Evolutionary conservation across 2,113 vertebrate genomes (phyloP).

Genomic region (Elaphurus davidianus): DNA sequence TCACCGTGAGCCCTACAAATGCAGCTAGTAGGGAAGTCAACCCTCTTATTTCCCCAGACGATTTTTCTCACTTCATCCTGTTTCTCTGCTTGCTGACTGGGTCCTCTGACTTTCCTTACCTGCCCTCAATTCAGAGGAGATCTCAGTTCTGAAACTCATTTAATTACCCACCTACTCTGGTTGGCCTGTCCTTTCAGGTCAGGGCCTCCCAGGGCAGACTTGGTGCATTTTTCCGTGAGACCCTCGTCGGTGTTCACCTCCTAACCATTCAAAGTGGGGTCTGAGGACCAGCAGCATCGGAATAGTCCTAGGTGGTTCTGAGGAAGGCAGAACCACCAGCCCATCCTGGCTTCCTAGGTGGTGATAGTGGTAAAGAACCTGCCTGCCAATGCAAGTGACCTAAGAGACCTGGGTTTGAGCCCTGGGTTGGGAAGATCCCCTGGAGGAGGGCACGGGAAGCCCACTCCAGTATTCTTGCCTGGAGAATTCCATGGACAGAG

Average conservation of each 20-base stretch:
- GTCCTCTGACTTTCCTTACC: neutral
- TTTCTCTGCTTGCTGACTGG: neutral
- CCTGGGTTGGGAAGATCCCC: neutral
- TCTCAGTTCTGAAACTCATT: neutral
- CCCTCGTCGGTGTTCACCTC: neutral
- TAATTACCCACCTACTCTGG: neutral
- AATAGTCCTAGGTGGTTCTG: neutral
- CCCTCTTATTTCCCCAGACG: neutral
- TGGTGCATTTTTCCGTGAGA: neutral
- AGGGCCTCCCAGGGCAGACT: neutral
- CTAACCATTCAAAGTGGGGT: neutral
- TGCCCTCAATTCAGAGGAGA: neutral
- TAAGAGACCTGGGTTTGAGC: neutral
- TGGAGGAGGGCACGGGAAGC: accelerated
- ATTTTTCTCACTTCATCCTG: neutral
- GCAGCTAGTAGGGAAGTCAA: neutral
- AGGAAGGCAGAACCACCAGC: neutral
- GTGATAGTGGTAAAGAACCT: neutral
- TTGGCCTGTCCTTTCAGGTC: neutral
- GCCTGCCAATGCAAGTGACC: neutral
- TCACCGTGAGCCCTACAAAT: neutral
- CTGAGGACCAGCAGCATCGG: neutral
- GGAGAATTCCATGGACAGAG: neutral
- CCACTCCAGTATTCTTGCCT: neutral
- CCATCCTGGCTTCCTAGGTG: accelerated